These are phyloP conservation scores for Dioctria linearis DNA, from an alignment of 2,888 invertebrate species.

Conservation along the genomic window DNA sequence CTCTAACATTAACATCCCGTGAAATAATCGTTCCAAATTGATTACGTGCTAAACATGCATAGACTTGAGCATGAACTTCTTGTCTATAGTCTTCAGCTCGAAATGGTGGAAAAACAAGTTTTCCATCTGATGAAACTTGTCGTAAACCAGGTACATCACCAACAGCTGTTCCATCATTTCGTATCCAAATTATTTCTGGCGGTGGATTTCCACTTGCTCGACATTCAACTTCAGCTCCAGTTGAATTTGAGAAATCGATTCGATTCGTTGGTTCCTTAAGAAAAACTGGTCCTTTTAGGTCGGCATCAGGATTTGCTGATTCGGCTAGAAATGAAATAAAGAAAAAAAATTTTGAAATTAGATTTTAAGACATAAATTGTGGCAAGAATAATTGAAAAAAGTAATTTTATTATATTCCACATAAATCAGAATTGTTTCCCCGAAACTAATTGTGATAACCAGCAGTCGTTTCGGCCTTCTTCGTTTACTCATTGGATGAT, in stretches of 20 bases:
- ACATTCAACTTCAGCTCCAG: conserved; percentile 93
- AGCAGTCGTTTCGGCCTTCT: too few species aligned
- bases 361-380: background rate
- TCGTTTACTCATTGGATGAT: too few species aligned
- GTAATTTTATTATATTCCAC: background rate
- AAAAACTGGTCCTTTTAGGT: conserved; percentile 91
- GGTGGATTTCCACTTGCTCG: conserved; percentile 91
- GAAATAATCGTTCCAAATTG: conserved; percentile 92
- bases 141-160: conserved; percentile 91
- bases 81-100: conserved; percentile 93
- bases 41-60: conserved; percentile 92
- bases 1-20: conserved; percentile 93
- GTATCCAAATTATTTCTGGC: conserved; percentile 94
- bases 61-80: conserved; percentile 94
- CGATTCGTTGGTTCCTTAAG: conserved; percentile 92
- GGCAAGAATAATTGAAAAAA: background rate
- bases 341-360: background rate
- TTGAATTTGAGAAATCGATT: conserved; percentile 94
- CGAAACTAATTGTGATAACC: too few species aligned
- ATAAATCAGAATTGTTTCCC: too few species aligned
- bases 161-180: conserved; percentile 91
- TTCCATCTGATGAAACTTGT: conserved; percentile 92
- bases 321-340: conserved; percentile 56
- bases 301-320: conserved; percentile 75
- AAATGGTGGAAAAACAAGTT: conserved; percentile 94